These are phyloP conservation scores for Nothocercus nigrocapillus DNA, from an alignment of 2,113 vertebrate species.

Conservation along the genomic window DNA sequence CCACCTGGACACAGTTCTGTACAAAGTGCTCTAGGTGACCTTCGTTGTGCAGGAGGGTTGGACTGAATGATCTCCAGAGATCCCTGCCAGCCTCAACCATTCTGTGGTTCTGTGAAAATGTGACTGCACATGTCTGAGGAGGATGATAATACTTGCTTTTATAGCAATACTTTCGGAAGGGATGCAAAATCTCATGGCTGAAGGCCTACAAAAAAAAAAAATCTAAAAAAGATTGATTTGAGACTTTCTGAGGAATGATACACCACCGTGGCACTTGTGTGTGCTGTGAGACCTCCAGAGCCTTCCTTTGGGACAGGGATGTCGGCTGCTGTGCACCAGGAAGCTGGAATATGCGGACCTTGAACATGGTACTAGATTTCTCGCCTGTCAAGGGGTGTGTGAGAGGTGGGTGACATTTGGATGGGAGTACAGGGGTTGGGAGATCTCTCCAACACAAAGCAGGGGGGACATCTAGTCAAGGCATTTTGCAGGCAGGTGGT, in stretches of 20 bases:
- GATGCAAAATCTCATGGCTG: rapidly evolving
- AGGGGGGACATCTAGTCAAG: background rate
- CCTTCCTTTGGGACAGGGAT: rapidly evolving
- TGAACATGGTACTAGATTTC: rapidly evolving
- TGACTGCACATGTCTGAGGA: rapidly evolving
- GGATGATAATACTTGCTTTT: background rate
- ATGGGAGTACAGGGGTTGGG: background rate
- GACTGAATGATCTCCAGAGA: too few species aligned
- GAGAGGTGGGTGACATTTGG: rapidly evolving
- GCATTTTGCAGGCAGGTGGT: background rate
- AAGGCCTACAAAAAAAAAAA: background rate
- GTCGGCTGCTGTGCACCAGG: rapidly evolving
- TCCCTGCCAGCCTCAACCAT: too few species aligned
- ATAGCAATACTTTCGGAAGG: background rate
- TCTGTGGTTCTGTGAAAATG: rapidly evolving
- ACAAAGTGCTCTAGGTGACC: too few species aligned
- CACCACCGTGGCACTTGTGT: rapidly evolving
- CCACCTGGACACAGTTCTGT: too few species aligned
- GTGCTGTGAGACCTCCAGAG: rapidly evolving
- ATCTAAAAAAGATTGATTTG: background rate
- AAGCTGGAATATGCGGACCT: rapidly evolving
- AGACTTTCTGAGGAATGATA: rapidly evolving
- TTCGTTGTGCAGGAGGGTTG: too few species aligned
- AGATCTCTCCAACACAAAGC: background rate
- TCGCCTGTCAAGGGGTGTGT: rapidly evolving